phyloP scores from a whole-genome alignment of 2,113 vertebrate species.

The Microcebus ravelobensis region DNA sequence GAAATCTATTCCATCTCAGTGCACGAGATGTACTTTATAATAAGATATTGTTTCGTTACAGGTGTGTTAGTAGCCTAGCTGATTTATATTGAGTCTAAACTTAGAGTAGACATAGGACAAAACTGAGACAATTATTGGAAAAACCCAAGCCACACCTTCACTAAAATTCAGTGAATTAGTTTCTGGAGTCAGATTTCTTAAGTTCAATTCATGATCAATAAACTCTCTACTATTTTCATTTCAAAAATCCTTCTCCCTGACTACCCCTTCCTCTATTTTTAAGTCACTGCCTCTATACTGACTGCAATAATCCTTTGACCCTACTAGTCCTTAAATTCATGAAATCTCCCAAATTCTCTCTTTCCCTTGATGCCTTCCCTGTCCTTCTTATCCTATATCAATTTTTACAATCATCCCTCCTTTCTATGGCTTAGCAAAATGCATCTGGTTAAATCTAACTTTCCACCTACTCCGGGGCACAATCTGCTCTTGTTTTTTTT shows the following conservation, averaged over 20 bases:
- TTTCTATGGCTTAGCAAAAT: neutral
- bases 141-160: neutral
- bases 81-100: neutral
- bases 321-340: neutral
- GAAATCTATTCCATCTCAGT: neutral
- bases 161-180: conserved; percentile 5
- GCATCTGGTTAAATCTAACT: neutral
- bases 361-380: neutral
- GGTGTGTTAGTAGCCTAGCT: neutral
- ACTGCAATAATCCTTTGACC: neutral
- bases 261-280: neutral
- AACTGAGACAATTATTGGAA: neutral
- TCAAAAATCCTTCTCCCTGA: neutral
- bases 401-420: neutral
- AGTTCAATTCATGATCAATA: neutral
- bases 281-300: neutral
- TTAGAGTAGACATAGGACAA: neutral
- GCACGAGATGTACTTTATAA: neutral
- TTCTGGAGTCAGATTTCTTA: neutral
- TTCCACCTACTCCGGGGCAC: neutral
- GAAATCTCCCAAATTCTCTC: neutral
- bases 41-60: neutral
- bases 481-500: neutral
- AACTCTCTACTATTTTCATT: neutral
- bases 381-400: neutral